phyloP scores from a whole-genome alignment of 2,888 invertebrate species.

The Cryptocheilus praepositus region DNA sequence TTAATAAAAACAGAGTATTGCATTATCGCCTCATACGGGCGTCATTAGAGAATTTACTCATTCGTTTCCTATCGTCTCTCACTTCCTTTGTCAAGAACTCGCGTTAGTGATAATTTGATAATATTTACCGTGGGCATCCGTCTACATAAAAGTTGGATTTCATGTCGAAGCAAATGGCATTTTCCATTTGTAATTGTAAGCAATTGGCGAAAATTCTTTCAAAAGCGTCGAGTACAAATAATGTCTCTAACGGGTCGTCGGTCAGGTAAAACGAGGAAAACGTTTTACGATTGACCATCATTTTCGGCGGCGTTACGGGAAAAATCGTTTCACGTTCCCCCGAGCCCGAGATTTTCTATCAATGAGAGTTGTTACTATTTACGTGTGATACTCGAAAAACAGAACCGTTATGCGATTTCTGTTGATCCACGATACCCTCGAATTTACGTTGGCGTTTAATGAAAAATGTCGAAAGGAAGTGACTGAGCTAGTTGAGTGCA shows the following conservation, averaged over 20 bases:
- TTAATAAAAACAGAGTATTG: no score
- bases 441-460: background rate
- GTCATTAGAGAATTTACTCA: no score
- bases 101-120: background rate
- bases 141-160: conserved; percentile 21
- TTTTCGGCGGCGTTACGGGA: conserved; percentile 10
- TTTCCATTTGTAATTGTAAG: conserved; percentile 31
- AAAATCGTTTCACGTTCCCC: background rate
- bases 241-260: background rate
- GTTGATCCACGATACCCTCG: conserved; percentile 8
- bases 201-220: conserved; percentile 24
- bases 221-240: conserved; percentile 11
- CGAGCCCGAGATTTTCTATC: conserved; percentile 13
- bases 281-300: conserved; percentile 22
- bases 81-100: no score
- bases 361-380: conserved; percentile 29
- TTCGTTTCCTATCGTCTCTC: no score
- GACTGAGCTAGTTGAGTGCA: background rate
- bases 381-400: conserved; percentile 25
- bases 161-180: conserved; percentile 30
- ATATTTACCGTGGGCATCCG: conserved; percentile 6
- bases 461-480: conserved; percentile 12
- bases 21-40: no score
- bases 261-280: conserved; percentile 7
- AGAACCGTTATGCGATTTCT: conserved; percentile 11